Evolutionary conservation across 2,113 vertebrate species (phyloP).

Genomic region (Gallinago paraguaiae): DNA sequence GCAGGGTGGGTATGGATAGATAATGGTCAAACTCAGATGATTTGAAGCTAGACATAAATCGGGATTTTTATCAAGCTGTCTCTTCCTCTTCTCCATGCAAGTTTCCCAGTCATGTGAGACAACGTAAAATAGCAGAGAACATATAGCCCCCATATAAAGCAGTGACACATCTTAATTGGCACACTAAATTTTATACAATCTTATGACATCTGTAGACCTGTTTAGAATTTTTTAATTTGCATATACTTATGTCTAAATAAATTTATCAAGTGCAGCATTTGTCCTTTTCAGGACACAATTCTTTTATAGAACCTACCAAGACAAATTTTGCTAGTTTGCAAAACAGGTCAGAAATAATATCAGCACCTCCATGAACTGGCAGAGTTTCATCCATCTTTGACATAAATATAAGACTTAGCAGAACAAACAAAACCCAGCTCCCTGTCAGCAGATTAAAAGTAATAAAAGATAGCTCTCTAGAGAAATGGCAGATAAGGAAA

Average conservation of each 20-base stretch:
- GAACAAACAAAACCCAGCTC: neutral
- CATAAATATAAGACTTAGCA: neutral
- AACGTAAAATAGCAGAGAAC: neutral
- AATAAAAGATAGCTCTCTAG: neutral
- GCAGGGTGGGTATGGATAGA: neutral
- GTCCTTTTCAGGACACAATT: neutral
- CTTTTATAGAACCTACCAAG: neutral
- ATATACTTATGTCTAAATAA: neutral
- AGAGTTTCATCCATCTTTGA: slow-evolving; percentile 8
- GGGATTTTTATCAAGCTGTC: neutral
- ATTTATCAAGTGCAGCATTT: neutral
- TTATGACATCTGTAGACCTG: neutral
- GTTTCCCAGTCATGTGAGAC: neutral
- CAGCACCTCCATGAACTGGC: neutral
- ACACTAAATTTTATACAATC: neutral
- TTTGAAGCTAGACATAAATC: neutral
- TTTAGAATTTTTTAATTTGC: neutral
- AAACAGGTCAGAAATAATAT: neutral
- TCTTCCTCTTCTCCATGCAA: neutral
- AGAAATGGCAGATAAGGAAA: neutral
- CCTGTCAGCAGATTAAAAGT: neutral
- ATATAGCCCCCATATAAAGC: rapidly evolving
- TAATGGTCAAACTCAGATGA: neutral
- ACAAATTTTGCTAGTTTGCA: neutral
- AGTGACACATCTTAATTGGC: neutral